Percentiles rank a stretch among this genome's conserved stretches.
These are phyloP conservation scores for Blera fallax DNA, from an alignment of 2,888 invertebrate genomes.

Conservation along the genomic window DNA sequence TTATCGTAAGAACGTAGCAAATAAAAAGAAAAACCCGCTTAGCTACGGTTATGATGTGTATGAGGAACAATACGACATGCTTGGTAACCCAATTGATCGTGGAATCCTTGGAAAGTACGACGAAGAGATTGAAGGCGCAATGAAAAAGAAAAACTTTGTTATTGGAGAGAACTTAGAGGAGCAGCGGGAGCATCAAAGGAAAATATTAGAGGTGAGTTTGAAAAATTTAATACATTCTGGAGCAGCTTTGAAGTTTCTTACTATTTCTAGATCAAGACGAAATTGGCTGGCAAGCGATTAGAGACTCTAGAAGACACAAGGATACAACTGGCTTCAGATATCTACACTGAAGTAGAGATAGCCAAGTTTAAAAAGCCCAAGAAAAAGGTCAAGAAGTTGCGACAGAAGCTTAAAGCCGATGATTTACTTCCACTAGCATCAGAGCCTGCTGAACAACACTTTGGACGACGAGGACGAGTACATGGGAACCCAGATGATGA, in stretches of 20 bases:
- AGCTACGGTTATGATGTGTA: constrained; percentile 94
- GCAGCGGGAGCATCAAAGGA: constrained; percentile 83
- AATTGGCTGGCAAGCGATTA: constrained; percentile 85
- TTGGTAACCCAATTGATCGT: constrained; percentile 85
- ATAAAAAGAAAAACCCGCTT: constrained; percentile 90
- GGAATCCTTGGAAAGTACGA: constrained; percentile 95
- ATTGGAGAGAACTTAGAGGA: constrained; percentile 87
- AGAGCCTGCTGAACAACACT: constrained; percentile 75
- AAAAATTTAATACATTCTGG: too few relatives aligned
- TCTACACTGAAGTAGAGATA: constrained; percentile 92
- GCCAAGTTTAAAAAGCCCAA: constrained; percentile 95
- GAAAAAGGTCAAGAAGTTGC: constrained; percentile 88
- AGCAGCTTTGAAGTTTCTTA: neutral
- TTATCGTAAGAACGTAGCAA: constrained; percentile 91
- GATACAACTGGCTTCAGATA: constrained; percentile 91
- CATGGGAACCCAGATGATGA: constrained; percentile 80
- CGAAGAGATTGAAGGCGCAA: constrained; percentile 87
- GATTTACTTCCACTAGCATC: constrained; percentile 84
- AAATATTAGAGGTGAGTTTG: constrained; percentile 77
- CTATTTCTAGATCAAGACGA: constrained; percentile 83
- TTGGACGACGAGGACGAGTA: constrained; percentile 78
- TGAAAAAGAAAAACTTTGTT: constrained; percentile 87
- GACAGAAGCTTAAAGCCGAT: constrained; percentile 88
- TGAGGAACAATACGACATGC: constrained; percentile 87
- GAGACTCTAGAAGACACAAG: constrained; percentile 88